Conservation (phyloP, 2,797 vertebrate species). For the Chloroceryle amazona region DNA sequence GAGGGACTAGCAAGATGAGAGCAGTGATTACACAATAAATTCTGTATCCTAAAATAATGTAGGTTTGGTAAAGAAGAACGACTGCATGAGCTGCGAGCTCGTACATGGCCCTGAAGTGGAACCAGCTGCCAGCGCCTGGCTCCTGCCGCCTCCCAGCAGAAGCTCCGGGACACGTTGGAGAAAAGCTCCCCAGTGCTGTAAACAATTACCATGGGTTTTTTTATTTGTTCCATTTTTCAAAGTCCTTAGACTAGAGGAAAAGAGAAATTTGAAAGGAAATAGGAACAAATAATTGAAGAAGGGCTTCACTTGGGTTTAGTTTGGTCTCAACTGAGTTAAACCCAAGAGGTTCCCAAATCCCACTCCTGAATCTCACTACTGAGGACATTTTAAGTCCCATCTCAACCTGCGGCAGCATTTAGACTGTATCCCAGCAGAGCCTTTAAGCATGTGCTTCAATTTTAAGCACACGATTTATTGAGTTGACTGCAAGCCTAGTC, state of each 20-base stretch:
- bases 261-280: not conserved
- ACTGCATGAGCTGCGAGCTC: not conserved
- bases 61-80: too few relatives aligned
- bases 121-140: slow-evolving; percentile 52
- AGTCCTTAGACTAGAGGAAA: not conserved
- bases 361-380: not conserved
- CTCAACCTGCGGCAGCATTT: not conserved
- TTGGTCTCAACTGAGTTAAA: not conserved
- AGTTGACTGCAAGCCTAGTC: not conserved
- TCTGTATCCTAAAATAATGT: too few relatives aligned
- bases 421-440: not conserved
- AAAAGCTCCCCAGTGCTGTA: slow-evolving; percentile 41
- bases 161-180: slow-evolving; percentile 26
- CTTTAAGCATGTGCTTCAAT: not conserved
- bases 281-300: not conserved
- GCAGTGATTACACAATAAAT: too few relatives aligned
- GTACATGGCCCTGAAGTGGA: slow-evolving; percentile 25
- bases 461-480: slow-evolving; percentile 3
- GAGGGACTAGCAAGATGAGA: too few relatives aligned
- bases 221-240: slow-evolving; percentile 10
- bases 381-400: not conserved
- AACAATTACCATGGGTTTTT: slow-evolving; percentile 27
- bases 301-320: not conserved
- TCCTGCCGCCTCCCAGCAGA: not conserved
- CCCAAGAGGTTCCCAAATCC: not conserved